Evolutionary conservation across 2,113 vertebrate genomes (phyloP), one percentile per base, ranked within the genome.

Genomic region (Notarius quadriscutis): DNA sequence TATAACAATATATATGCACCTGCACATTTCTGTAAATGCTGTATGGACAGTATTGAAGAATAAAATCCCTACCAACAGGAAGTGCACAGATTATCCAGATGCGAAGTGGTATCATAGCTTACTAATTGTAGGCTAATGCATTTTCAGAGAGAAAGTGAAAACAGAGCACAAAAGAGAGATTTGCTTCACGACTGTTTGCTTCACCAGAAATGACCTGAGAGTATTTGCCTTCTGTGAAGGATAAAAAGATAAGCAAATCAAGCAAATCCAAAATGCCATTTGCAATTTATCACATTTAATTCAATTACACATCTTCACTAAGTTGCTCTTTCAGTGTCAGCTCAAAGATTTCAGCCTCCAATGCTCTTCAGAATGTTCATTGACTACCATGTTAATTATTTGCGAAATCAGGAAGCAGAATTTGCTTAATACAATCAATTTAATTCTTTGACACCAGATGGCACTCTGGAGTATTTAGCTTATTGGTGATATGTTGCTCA

Each of bases 391-490:
- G 75, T 86, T 91, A 91, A 88, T 88, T 87, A 89, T 90, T 51
- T 89, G 34, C 87, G 75, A 87, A 91, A 90, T 85, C 75, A 88
- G 86, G 87, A 90, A 88, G 87, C 84, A 87, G 90, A 91, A 92
- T 89, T 91, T 81, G 34, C 65, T 91, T 86, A 91, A 90, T 93
- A 87, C 83, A 88, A 80, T 83, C 78, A 84, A 89, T 89, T 25
- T 10, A 5, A 14, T 55, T 74, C 34, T 8, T 58, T 10, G 84
- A 90, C 94, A 93, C 90, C 85, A 94, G 93, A 34, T 89, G 92
- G 92, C 92, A 90, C 90, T 65, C 89, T 15, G 15, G 89, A 90
- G 92, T 83, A 6, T 83, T 88, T 5, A 55, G 60, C 30, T 58
- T 8, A 22, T 22, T 9, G 17, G 14, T 30, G 53, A 11, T 18